Evolutionary conservation across 2,797 vertebrate genomes (phyloP), one percentile per base, ranked within the genome.

Genomic region (Notamacropus eugenii): DNA sequence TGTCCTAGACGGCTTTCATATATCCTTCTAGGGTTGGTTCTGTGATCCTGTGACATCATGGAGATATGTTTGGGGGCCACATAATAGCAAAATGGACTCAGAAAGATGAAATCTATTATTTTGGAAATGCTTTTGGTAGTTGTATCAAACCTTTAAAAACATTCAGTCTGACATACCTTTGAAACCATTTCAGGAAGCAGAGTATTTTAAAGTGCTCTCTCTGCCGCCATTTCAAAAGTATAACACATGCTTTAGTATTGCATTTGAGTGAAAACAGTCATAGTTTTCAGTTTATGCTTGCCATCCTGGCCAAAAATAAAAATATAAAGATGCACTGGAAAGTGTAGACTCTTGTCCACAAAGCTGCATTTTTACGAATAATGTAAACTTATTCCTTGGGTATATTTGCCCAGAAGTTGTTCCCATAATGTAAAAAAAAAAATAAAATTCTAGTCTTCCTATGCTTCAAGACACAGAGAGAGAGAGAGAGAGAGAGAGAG

Each of bases 241-340:
- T 94, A 96, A 95, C n/a, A 31, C 52, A 95, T 67, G n/a, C 10
- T 94, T 58, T n/a, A 62, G 40, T 57, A 12, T 93, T 90, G 93
- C 82, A 90, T 31, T 95, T 46, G 96, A 97, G 90, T 95, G 95
- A 97, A 97, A 96, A 95, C 93, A 92, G 22, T 50, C 40, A 28
- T 12, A 87, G 74, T 50, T 87, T 82, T 50, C 27, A 50, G 40
- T 27, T 87, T 50, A 46, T 40, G n/a, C n/a, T 40, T 40, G 34
- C 22, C 9, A 87, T 50, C 74, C 74, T 87, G 22, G 27, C 40
- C 40, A 46, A 87, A 87, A 82, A 40, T n/a, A 74, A 74, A 82
- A 82, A 82, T 14, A 82, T 24, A 82, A 82, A 82, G 67, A 82
- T 82, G 67, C n/a, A n/a, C 34, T 67, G 62, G 62, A n/a, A 67